Conservation (phyloP, 1,140 invertebrate genomes). For the Atta colombica region DNA sequence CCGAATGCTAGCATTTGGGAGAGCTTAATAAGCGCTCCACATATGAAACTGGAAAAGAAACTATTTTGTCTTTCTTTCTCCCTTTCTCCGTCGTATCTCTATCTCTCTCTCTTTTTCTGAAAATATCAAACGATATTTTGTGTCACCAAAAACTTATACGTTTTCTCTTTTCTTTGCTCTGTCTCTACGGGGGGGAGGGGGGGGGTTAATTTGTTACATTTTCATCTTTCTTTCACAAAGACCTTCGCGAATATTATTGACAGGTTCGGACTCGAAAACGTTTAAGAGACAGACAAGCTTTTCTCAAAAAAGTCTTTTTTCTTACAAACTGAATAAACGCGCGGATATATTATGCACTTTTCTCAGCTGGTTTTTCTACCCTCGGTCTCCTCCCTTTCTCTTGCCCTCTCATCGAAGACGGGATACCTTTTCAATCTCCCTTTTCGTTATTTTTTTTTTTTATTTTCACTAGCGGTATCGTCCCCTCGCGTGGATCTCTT, state of each 20-base stretch:
- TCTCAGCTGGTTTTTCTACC: neutral
- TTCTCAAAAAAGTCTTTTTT: neutral
- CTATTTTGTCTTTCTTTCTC: conserved; percentile 31
- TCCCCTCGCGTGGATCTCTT: conserved; percentile 4
- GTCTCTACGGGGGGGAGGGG: neutral
- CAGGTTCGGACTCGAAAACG: neutral
- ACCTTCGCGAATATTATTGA: neutral
- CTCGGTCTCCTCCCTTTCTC: neutral
- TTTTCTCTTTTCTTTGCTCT: neutral
- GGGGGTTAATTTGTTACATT: neutral
- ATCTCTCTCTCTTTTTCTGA: conserved; percentile 30
- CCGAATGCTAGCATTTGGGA: conserved; percentile 78
- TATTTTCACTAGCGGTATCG: conserved; percentile 40
- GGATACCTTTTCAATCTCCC: neutral
- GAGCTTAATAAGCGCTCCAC: conserved; percentile 17
- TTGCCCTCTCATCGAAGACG: neutral
- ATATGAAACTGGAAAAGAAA: conserved; percentile 20
- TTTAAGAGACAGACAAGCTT: neutral
- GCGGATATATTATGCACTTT: conserved; percentile 23
- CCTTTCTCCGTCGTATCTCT: conserved; percentile 66
- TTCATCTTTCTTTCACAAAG: conserved; percentile 18
- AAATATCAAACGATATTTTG: neutral
- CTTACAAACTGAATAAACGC: conserved; percentile 34
- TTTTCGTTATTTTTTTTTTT: neutral
- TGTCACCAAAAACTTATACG: neutral